A percentile compares a stretch with the other conserved stretches of the same genome.
These are phyloP conservation scores for Drosophila bipectinata DNA, from an alignment of 1,140 invertebrate species.

Conservation along the genomic window DNA sequence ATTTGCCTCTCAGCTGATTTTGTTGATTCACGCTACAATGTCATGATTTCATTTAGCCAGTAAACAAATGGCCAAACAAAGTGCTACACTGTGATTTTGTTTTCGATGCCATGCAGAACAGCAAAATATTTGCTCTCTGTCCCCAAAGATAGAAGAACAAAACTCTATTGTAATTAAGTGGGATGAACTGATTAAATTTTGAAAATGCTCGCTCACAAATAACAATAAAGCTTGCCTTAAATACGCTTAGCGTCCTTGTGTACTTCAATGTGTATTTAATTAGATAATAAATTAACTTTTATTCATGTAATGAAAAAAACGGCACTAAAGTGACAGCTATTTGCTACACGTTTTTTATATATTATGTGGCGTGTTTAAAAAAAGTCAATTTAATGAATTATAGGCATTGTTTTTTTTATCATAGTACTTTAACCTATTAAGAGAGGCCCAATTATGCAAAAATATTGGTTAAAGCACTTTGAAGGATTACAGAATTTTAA, in stretches of 20 bases:
- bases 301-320: neutral
- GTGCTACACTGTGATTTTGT: constrained; percentile 53
- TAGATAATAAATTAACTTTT: constrained; percentile 49
- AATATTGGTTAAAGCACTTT: neutral
- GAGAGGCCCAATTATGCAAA: neutral
- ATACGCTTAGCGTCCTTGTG: constrained; percentile 5
- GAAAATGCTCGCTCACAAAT: neutral
- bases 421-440: neutral
- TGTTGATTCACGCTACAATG: constrained; percentile 60
- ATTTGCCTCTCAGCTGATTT: constrained; percentile 64
- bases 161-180: constrained; percentile 63
- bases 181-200: constrained; percentile 57
- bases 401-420: constrained; percentile 1
- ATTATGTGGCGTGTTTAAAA: neutral
- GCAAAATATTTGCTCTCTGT: constrained; percentile 18
- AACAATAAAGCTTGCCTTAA: constrained; percentile 8
- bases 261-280: constrained; percentile 25
- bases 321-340: constrained; percentile 10
- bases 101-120: constrained; percentile 22
- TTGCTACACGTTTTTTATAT: neutral
- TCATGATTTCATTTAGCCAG: constrained; percentile 70
- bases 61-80: constrained; percentile 58
- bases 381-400: neutral
- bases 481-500: neutral
- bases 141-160: neutral